Evolutionary conservation across 2,113 vertebrate species (phyloP).

Genomic region (Ellobius talpinus): DNA sequence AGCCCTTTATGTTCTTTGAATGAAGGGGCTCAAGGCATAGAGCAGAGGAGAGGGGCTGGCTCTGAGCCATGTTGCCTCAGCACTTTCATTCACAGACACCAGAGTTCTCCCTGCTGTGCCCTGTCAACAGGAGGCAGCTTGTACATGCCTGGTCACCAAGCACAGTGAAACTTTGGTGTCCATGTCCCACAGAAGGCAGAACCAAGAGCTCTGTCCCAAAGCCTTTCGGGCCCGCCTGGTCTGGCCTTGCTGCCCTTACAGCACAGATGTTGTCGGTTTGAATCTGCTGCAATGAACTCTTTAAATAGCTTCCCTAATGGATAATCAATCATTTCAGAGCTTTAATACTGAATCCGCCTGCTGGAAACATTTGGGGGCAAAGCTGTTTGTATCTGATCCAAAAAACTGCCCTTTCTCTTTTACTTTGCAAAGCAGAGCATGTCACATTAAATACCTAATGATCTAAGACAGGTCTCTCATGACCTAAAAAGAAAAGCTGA

Average conservation of each 20-base stretch:
- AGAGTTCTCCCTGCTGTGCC: background rate
- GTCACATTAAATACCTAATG: constrained; percentile 73
- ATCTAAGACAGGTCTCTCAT: constrained; percentile 53
- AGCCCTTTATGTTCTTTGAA: constrained; percentile 7
- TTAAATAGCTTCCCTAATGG: constrained; percentile 77
- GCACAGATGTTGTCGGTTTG: constrained; percentile 19
- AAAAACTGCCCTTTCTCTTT: constrained; percentile 62
- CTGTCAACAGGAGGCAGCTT: constrained; percentile 10
- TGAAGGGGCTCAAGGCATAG: background rate
- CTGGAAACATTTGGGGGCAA: constrained; percentile 71
- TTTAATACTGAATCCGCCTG: constrained; percentile 69
- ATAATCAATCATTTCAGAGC: constrained; percentile 76
- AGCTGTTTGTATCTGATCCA: constrained; percentile 64
- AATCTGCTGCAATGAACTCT: constrained; percentile 65
- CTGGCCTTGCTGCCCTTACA: background rate
- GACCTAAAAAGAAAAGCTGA: constrained; percentile 49
- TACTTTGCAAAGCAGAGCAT: constrained; percentile 45
- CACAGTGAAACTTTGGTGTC: background rate
- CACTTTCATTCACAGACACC: background rate
- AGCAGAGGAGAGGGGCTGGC: background rate
- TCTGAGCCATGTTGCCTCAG: background rate
- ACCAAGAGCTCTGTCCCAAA: background rate
- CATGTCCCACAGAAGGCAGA: background rate
- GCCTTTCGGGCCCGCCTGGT: background rate
- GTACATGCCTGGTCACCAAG: background rate